Conservation (phyloP, 2,888 invertebrate genomes). For the Cecidostiba fungosa region DNA sequence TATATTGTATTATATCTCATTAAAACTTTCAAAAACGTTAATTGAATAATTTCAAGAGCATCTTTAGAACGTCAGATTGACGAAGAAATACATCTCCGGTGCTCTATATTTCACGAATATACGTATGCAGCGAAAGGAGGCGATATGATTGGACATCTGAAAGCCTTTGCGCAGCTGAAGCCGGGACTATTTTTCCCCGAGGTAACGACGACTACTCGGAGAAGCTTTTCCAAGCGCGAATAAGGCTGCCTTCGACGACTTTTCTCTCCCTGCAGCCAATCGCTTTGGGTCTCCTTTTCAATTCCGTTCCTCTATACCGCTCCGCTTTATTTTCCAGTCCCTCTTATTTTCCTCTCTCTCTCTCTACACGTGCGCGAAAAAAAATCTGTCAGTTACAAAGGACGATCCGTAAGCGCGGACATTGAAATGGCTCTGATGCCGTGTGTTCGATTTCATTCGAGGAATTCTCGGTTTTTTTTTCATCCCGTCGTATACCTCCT, state of each 20-base stretch:
- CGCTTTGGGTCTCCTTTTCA: background rate
- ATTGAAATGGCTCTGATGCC: background rate
- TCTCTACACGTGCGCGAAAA: background rate
- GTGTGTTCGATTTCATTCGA: background rate
- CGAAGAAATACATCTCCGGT: too few species aligned
- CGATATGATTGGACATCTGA: background rate
- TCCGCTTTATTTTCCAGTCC: background rate
- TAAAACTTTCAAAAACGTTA: background rate
- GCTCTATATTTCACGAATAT: too few species aligned
- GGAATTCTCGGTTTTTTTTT: background rate
- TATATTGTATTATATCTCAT: background rate
- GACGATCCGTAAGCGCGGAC: background rate
- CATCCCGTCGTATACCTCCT: background rate
- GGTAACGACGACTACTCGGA: background rate
- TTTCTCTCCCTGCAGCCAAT: background rate
- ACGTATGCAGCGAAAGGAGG: background rate
- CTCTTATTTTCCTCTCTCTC: background rate
- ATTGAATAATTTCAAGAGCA: background rate
- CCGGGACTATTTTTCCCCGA: conserved; percentile 11
- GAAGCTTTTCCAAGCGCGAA: background rate
- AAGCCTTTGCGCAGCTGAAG: background rate
- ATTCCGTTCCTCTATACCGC: background rate
- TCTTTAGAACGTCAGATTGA: too few species aligned
- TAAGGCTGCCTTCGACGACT: background rate
- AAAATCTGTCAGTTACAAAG: conserved; percentile 35